Percentiles rank a stretch among this genome's conserved stretches.
phyloP scores from a whole-genome alignment of 2,888 invertebrate species.

The Drosophila picticornis region DNA sequence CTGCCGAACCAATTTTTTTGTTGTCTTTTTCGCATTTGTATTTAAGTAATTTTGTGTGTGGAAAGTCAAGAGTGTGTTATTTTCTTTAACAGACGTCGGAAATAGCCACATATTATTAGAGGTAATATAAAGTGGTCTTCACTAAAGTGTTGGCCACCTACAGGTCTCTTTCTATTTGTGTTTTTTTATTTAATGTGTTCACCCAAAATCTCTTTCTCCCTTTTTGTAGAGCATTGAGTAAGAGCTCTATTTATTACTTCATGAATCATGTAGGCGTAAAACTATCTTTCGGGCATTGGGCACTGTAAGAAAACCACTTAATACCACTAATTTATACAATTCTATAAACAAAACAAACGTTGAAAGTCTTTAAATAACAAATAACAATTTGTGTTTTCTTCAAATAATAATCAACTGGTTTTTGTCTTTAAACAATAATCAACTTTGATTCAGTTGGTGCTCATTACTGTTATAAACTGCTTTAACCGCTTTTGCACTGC shows the following conservation, averaged over 20 bases:
- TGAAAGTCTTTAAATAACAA: background rate
- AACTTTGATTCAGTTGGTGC: background rate
- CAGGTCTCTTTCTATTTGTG: slow-evolving; percentile 6
- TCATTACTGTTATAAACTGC: slow-evolving; percentile 2
- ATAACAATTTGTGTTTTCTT: background rate
- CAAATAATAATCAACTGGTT: background rate
- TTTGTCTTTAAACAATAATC: background rate
- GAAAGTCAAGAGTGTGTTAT: slow-evolving; percentile 39
- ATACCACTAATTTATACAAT: background rate
- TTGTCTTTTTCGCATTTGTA: slow-evolving; percentile 44
- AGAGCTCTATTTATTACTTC: background rate
- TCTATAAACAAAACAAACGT: background rate
- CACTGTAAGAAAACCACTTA: background rate
- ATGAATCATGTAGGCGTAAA: background rate
- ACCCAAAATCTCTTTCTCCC: background rate
- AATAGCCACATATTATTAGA: slow-evolving; percentile 20
- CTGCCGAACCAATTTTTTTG: slow-evolving; percentile 34
- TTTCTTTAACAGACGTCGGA: slow-evolving; percentile 41
- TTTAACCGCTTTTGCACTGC: slow-evolving; percentile 19
- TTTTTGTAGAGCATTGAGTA: background rate
- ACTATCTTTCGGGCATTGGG: background rate
- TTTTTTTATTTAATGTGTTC: background rate
- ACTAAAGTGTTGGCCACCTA: slow-evolving; percentile 23
- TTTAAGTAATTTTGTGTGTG: slow-evolving; percentile 18
- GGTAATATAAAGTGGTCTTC: slow-evolving; percentile 22